A percentile compares a stretch with the other conserved stretches of the same genome.
These are phyloP conservation scores for Phrynocephalus guinanensis DNA, from an alignment of 2,797 vertebrate genomes.

Conservation along the genomic window DNA sequence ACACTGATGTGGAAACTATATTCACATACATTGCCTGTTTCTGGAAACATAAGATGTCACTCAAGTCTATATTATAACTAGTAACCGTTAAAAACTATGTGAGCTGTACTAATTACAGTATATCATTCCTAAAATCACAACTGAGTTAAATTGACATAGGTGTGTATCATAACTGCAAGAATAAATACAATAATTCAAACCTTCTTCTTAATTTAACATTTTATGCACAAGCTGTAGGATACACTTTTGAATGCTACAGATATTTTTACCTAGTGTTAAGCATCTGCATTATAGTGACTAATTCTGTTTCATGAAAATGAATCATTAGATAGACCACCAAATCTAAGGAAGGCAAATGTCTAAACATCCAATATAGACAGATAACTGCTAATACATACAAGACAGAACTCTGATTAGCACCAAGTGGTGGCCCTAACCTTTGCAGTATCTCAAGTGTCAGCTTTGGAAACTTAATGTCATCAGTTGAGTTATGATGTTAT, in stretches of 20 bases:
- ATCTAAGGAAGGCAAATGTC: too few species aligned
- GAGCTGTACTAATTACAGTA: background rate
- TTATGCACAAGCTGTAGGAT: constrained; percentile 6
- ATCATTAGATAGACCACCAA: background rate
- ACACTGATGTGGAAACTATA: background rate
- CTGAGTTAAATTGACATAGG: background rate
- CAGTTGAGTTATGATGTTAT: background rate
- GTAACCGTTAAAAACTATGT: background rate
- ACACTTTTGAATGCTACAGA: background rate
- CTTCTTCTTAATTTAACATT: background rate
- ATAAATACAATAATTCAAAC: background rate
- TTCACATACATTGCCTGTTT: background rate
- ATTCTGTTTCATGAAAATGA: constrained; percentile 11
- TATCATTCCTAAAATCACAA: background rate
- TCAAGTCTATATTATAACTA: background rate
- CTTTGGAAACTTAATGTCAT: background rate
- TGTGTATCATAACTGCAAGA: background rate
- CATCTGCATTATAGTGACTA: background rate
- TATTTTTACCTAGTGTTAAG: background rate
- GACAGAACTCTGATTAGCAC: fast-evolving
- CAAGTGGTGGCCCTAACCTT: background rate
- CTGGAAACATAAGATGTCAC: background rate
- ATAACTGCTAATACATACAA: fast-evolving
- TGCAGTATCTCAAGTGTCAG: background rate
- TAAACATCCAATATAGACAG: background rate